Conservation (phyloP, 2,797 vertebrate genomes). For the Scomberomorus guttatus region DNA sequence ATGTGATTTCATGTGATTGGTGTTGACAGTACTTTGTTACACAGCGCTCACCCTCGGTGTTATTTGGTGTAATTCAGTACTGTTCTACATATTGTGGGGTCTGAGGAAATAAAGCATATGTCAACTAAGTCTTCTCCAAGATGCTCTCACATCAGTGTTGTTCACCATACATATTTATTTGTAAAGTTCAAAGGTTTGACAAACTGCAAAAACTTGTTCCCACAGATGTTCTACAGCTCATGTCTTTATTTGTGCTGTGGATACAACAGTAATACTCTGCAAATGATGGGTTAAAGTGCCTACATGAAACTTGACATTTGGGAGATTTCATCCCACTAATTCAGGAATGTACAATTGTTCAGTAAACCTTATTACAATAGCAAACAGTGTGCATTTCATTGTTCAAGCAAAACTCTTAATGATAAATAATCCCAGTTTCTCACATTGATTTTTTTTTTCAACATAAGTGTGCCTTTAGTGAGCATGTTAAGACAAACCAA, state of each 20-base stretch:
- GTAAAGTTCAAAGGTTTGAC: slow-evolving; percentile 28
- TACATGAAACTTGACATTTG: slow-evolving; percentile 58
- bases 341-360: slow-evolving; percentile 71
- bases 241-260: slow-evolving; percentile 81
- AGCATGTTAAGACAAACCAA: slow-evolving; percentile 51
- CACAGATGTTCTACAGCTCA: slow-evolving; percentile 67
- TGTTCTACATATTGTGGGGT: background rate
- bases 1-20: too few relatives aligned
- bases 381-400: slow-evolving; percentile 62
- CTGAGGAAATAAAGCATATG: background rate
- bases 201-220: slow-evolving; percentile 37
- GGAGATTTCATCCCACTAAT: slow-evolving; percentile 58
- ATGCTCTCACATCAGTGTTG: slow-evolving; percentile 20
- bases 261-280: slow-evolving; percentile 76
- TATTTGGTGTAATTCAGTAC: too few relatives aligned
- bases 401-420: slow-evolving; percentile 54
- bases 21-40: too few relatives aligned
- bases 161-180: slow-evolving; percentile 32
- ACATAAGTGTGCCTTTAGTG: slow-evolving; percentile 47
- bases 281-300: slow-evolving; percentile 81
- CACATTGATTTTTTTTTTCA: slow-evolving; percentile 27
- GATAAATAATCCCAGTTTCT: slow-evolving; percentile 47
- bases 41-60: too few relatives aligned
- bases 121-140: slow-evolving; percentile 34
- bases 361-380: slow-evolving; percentile 55